Evolutionary conservation across 2,113 vertebrate species (phyloP), one percentile per base, ranked within the genome.

Genomic region (Ceratotherium simum): DNA sequence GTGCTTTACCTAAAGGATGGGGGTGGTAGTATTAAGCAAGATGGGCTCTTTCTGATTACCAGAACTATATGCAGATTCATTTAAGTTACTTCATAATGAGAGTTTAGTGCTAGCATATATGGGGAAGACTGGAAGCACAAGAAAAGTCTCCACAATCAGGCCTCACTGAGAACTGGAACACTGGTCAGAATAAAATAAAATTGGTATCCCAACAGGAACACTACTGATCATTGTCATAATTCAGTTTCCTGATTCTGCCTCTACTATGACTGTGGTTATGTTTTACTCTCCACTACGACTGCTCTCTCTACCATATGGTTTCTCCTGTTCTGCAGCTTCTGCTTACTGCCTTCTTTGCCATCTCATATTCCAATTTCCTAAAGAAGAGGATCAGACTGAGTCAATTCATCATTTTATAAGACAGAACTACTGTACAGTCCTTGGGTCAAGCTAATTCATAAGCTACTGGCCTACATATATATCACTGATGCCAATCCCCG

Each of bases 301-400:
- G 56, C 27, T 48, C 65, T 82, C 21, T 69, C 88, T 65, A 14
- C 27, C 51, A 54, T 6, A 67, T 56, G 23, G 46, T 82, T 91
- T 92, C 93, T 92, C 23, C 48, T 79, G 10, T 60, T 25, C 27
- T 78, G 8, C 25, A 81, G n/a, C 75, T 76, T 92, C 62, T 65
- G 16, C 33, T 96, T 89, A 58, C 25, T 89, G 27, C 17, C 46
- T 90, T 69, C 76, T 91, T 89, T 84, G 39, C n/a, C 16, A 23
- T 54, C 39, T 93, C 65, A 90, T 46, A 79, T 69, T 91, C 92
- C 80, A 87, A 91, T 89, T 75, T 20, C 67, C 31, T 70, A 76
- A 65, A 36, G 51, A 90, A 75, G 29, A 58, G 62, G 60, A 92
- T 73, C 23, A 88, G 6, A 73, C 27, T 69, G 56, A 84, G 27